phyloP scores from a whole-genome alignment of 37 sponge, comb jelly and placozoan genomes.

The Dysidea cf. avara region DNA sequence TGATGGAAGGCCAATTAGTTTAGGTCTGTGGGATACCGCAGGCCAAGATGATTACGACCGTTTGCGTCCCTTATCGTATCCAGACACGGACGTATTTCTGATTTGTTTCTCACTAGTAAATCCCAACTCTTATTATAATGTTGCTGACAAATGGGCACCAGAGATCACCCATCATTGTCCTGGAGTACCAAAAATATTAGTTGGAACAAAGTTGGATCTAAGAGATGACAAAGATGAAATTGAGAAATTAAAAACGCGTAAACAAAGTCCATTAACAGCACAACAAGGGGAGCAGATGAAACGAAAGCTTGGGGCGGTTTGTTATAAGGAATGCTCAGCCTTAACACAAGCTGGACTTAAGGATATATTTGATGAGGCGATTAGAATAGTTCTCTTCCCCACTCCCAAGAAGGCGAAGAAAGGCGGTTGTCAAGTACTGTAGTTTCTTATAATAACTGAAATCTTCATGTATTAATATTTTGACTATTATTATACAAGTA shows the following conservation, averaged over 20 bases:
- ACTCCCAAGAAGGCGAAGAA: slow-evolving; percentile 64
- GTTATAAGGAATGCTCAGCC: slow-evolving; percentile 86
- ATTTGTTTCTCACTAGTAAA: slow-evolving; percentile 84
- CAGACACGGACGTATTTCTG: slow-evolving; percentile 87
- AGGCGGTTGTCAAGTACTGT: slow-evolving; percentile 53
- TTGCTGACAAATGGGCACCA: slow-evolving; percentile 83
- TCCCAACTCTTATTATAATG: slow-evolving; percentile 78
- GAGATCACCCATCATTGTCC: slow-evolving; percentile 86
- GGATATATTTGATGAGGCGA: slow-evolving; percentile 88
- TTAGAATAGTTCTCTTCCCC: slow-evolving; percentile 82
- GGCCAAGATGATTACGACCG: slow-evolving; percentile 94
- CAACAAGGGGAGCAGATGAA: slow-evolving; percentile 77
- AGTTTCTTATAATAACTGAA: not conserved
- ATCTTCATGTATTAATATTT: not conserved
- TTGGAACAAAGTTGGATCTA: slow-evolving; percentile 87
- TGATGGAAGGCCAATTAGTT: slow-evolving; percentile 75
- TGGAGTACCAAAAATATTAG: slow-evolving; percentile 83
- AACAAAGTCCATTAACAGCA: slow-evolving; percentile 47
- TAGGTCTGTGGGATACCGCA: slow-evolving; percentile 94
- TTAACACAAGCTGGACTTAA: slow-evolving; percentile 87
- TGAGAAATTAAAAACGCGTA: slow-evolving; percentile 57
- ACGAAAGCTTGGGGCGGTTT: slow-evolving; percentile 71
- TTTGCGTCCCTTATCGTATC: slow-evolving; percentile 87
- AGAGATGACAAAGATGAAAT: slow-evolving; percentile 68
- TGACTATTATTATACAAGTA: not conserved